Base-by-base conservation (phyloP, 2,113 vertebrate species). In the Channa maculata region DNA sequence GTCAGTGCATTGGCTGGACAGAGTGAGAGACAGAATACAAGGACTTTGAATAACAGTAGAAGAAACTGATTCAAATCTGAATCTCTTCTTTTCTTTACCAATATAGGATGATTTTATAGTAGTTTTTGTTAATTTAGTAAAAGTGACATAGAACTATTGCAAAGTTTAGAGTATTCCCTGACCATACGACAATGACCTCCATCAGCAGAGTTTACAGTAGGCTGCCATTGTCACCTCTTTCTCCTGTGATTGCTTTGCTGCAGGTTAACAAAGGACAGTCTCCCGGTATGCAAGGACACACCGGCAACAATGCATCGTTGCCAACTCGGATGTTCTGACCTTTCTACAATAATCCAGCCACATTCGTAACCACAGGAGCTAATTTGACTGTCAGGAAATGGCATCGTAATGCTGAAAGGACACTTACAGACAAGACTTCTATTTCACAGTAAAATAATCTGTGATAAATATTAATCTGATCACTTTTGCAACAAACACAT, bases 201-300 rank as follows among this genome's bases (percentile, higher is more conserved):
- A 24, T 24, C 24, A 41, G 6, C 44, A 58, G 36, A 45, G 13
- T 64, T 54, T 14, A 14, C 13, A 6, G 4, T 49, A 5, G 44
- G 5, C 24, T 46, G 13, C 61, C 45, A 8, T 46, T 39, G 55
- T 74, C 67, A 14, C 6, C 43, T 58, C 54, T 70, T 39, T 78
- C 71, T 77, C 57, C 34, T 13, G 8, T 61, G 43, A 54, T 74
- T 59, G 36, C 50, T 34, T 43, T 6, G 5, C 60, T 54, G 38
- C 82, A 84, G 77, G 80, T 81, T 64, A 70, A 72, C 63, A 44
- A 49, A 79, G 49, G 81, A 71, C 9, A 0, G 33, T 68, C 53
- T 50, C 51, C 41, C 3, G 3, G 13, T 33, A 12, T 38, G 55
- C 53, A 62, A 55, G 58, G 70, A 89, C 80, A 41, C 75, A 12